Evolutionary conservation across 2,888 invertebrate species (phyloP).

Genomic region (Julus scandinavius): DNA sequence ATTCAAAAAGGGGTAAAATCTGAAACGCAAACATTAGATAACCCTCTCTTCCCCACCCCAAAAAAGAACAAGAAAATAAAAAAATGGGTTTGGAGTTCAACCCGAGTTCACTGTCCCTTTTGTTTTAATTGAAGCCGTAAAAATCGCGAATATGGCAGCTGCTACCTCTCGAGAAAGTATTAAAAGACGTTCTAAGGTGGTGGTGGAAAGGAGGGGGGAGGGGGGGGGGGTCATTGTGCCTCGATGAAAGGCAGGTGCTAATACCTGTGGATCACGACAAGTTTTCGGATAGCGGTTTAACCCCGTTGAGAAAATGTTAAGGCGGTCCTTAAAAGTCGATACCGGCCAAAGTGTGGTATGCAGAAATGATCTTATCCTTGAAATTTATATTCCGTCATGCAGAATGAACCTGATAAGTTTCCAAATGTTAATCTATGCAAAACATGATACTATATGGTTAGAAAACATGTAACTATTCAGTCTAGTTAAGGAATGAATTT

Average conservation of each 20-base stretch:
- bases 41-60: no score
- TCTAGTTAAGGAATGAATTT: no score
- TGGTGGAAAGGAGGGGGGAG: neutral
- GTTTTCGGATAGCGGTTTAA: neutral
- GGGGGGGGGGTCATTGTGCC: neutral
- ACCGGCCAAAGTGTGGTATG: no score
- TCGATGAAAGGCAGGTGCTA: neutral
- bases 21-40: no score
- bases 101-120: neutral
- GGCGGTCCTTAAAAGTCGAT: neutral
- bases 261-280: slow-evolving; percentile 11
- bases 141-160: neutral
- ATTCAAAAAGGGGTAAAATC: no score
- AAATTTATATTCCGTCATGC: no score
- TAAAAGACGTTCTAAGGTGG: neutral
- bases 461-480: no score
- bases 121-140: neutral
- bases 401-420: no score
- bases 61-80: no score
- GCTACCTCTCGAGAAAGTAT: slow-evolving; percentile 2
- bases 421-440: no score
- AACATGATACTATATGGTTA: no score
- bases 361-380: no score
- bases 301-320: neutral
- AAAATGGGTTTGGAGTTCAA: neutral